Evolutionary conservation across 2,888 invertebrate genomes (phyloP).

Genomic region (Slavum lentiscoides): DNA sequence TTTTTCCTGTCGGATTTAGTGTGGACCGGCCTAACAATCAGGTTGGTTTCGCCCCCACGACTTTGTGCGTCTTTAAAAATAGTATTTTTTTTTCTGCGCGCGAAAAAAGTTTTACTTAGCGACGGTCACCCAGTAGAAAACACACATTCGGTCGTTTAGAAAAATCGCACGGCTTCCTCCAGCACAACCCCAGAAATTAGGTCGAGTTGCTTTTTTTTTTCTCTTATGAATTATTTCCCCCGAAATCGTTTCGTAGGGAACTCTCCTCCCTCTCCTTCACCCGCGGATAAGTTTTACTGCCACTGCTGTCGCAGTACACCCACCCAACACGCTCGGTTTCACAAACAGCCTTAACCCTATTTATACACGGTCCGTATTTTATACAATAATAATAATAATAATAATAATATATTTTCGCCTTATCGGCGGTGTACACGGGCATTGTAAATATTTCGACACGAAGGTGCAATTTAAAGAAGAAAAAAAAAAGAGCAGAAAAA

Average conservation of each 20-base stretch:
- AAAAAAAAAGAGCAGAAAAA: no score
- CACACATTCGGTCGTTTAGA: slow-evolving; percentile 3
- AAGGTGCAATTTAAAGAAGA: slow-evolving; percentile 21
- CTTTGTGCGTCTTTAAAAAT: no score
- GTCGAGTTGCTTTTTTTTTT: background rate
- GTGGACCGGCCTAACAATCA: no score
- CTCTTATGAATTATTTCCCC: slow-evolving; percentile 43
- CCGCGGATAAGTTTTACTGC: no score
- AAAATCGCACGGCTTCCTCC: background rate
- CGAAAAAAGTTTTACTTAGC: background rate
- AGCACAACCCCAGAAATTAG: background rate
- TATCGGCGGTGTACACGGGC: background rate
- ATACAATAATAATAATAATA: slow-evolving; percentile 1
- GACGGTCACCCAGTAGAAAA: background rate
- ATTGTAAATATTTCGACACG: slow-evolving; percentile 22
- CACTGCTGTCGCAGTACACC: no score
- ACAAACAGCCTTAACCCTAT: background rate
- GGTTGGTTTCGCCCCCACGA: no score
- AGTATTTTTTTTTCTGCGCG: no score
- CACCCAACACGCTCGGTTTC: background rate
- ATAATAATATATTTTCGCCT: slow-evolving; percentile 15
- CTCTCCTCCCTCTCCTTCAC: background rate
- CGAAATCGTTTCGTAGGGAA: slow-evolving; percentile 16
- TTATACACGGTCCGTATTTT: background rate
- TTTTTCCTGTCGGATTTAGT: no score